Percentiles rank a stretch among this genome's conserved stretches.
These are phyloP conservation scores for Eunapius fragilis DNA, from an alignment of 37 sponge, comb jelly and placozoan species.

Conservation along the genomic window DNA sequence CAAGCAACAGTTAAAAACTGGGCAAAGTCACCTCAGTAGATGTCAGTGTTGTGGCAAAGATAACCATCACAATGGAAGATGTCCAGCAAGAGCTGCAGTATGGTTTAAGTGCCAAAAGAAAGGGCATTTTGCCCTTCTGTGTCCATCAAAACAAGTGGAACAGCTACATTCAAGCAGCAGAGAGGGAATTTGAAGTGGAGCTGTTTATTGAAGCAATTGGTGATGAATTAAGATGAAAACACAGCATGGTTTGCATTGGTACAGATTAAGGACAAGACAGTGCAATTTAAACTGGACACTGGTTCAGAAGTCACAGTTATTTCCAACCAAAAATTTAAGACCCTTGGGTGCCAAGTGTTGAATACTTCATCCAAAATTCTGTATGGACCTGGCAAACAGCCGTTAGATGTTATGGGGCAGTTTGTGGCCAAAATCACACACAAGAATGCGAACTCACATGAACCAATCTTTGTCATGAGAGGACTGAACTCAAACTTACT, in stretches of 20 bases:
- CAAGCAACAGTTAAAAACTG: neutral
- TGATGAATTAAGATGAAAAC: neutral
- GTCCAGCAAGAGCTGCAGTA: conserved; percentile 22
- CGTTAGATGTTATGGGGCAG: conserved; percentile 33
- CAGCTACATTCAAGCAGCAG: neutral
- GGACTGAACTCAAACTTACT: conserved; percentile 42
- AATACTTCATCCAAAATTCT: conserved; percentile 24
- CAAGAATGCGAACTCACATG: neutral
- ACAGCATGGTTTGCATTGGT: conserved; percentile 30
- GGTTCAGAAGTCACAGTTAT: conserved; percentile 68
- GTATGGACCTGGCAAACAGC: conserved; percentile 32
- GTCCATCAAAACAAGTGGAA: conserved; percentile 26
- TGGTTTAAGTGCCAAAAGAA: conserved; percentile 32
- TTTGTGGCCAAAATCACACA: conserved; percentile 14
- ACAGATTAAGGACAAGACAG: neutral
- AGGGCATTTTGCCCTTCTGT: conserved; percentile 24
- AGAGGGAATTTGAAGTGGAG: neutral
- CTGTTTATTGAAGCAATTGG: neutral
- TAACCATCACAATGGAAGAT: conserved; percentile 1
- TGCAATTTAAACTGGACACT: conserved; percentile 63
- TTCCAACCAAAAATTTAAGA: conserved; percentile 26
- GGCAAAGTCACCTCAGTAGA: neutral
- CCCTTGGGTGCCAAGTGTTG: conserved; percentile 3
- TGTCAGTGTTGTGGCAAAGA: conserved; percentile 16
- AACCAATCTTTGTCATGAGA: conserved; percentile 35